These are phyloP conservation scores for Centroberyx gerrardi DNA, from an alignment of 2,797 vertebrate species.

Conservation along the genomic window DNA sequence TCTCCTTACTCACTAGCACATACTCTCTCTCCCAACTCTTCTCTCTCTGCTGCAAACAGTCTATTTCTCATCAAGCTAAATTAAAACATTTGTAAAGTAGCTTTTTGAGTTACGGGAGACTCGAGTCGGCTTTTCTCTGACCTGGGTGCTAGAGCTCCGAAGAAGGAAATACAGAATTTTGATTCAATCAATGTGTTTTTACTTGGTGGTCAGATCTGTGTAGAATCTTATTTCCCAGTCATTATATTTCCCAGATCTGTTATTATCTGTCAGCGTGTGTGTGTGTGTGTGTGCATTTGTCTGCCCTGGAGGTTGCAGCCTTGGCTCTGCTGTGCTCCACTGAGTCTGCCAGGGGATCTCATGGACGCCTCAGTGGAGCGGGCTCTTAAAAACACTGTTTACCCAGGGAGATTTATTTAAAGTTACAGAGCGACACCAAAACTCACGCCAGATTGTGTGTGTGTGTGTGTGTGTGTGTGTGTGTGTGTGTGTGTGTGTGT, in stretches of 20 bases:
- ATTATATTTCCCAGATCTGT: conserved; percentile 48
- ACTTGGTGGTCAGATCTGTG: conserved; percentile 48
- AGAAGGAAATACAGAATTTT: conserved; percentile 25
- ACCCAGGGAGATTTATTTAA: conserved; percentile 78
- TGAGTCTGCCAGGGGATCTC: conserved; percentile 74
- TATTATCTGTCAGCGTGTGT: conserved; percentile 38
- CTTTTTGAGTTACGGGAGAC: background rate
- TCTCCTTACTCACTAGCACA: background rate
- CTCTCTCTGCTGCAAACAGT: background rate
- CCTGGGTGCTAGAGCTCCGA: background rate
- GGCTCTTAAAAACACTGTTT: conserved; percentile 76
- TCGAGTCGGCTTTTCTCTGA: background rate
- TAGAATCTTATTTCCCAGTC: conserved; percentile 41
- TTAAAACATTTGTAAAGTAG: conserved; percentile 27
- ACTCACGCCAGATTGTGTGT: conserved; percentile 20
- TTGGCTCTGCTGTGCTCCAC: conserved; percentile 66
- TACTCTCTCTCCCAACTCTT: background rate
- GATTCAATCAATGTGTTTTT: conserved; percentile 35
- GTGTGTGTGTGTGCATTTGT: conserved; percentile 33
- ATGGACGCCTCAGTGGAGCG: conserved; percentile 71
- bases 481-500: conserved; percentile 30
- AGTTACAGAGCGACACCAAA: conserved; percentile 56
- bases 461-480: conserved; percentile 13
- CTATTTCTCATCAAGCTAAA: conserved; percentile 38
- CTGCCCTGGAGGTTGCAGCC: conserved; percentile 68